Evolutionary conservation across 1,140 invertebrate species (phyloP), one percentile per base, ranked within the genome.

Genomic region (Steinernema feltiae): DNA sequence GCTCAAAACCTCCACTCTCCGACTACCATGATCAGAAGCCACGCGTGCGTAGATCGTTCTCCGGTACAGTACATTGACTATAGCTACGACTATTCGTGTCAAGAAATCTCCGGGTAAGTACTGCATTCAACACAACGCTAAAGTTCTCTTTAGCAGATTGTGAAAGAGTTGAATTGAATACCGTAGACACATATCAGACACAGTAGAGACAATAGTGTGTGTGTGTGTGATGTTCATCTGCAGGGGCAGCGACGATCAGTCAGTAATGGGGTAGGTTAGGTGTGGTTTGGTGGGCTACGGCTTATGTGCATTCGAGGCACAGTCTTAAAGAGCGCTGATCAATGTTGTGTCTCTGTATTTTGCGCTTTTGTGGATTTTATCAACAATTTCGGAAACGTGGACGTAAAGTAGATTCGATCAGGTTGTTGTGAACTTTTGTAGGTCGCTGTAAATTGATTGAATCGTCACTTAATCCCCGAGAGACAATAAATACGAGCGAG

Each of bases 21-120:
- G 7, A 27, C 7, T 7, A 63, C 7, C 24, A 63, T 63, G 53
- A 63, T 63, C 15, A 63, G 53, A 27, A 63, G 53, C 24, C 53
- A 63, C 53, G 53, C 53, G 7, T 63, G 53, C 24, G 53, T 63
- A 63, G 53, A 63, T 3, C 53, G 53, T 27, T 63, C 53, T 12
- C 53, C 53, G 15, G 24, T 63, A n/a, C 15, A 63, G 3, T 63
- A 17, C 24, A 63, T 15, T 17, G 53, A 15, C 53, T 63, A 27
- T 21, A 27, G 12, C 24, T 63, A 63, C 53, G 53, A 63, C 24
- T 63, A 63, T 18, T 41, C 35, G 7, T 41, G 18, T 27, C 53
- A 63, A 27, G 53, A 63, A 15, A n/a, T n/a, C n/a, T n/a, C n/a
- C n/a, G 53, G 53, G 53, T 63, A 63, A 63, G 53, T 63, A 63